These are phyloP conservation scores for Hoplostethus mediterraneus DNA, from an alignment of 2,797 vertebrate genomes.

Conservation along the genomic window DNA sequence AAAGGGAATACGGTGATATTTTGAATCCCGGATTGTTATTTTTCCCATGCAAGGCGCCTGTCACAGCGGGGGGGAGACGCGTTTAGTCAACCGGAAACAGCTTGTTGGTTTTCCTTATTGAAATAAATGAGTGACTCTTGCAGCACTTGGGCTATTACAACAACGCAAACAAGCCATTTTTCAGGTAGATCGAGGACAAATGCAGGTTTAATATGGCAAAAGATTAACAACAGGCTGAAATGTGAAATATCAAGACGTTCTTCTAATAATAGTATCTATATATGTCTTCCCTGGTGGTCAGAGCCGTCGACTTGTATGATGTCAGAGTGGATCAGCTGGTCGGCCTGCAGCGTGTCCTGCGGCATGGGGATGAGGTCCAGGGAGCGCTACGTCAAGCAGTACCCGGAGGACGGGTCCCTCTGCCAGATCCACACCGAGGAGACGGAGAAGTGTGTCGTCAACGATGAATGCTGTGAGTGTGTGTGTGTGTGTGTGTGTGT, in stretches of 20 bases:
- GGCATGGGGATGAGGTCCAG: slow-evolving; percentile 94
- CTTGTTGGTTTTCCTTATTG: neutral
- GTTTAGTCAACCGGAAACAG: neutral
- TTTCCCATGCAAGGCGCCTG: neutral
- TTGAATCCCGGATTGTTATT: neutral
- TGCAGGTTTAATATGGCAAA: neutral
- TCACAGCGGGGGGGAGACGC: neutral
- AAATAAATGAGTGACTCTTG: slow-evolving; percentile 22
- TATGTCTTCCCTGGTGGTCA: slow-evolving; percentile 39
- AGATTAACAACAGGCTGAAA: neutral
- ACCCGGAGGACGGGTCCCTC: slow-evolving; percentile 94
- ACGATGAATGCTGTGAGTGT: slow-evolving; percentile 94
- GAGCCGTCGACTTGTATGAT: slow-evolving; percentile 96
- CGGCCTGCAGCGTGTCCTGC: slow-evolving; percentile 93
- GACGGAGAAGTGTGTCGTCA: slow-evolving; percentile 94
- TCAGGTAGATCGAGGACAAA: neutral
- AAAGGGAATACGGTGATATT: neutral
- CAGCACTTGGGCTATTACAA: neutral
- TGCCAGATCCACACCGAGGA: slow-evolving; percentile 95
- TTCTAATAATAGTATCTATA: neutral
- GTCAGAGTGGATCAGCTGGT: slow-evolving; percentile 99
- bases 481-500: neutral
- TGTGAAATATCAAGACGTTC: neutral
- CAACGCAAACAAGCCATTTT: neutral
- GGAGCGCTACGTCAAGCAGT: slow-evolving; percentile 96